phyloP scores from a whole-genome alignment of 2,797 vertebrate species.

The Sciaenops ocellatus region DNA sequence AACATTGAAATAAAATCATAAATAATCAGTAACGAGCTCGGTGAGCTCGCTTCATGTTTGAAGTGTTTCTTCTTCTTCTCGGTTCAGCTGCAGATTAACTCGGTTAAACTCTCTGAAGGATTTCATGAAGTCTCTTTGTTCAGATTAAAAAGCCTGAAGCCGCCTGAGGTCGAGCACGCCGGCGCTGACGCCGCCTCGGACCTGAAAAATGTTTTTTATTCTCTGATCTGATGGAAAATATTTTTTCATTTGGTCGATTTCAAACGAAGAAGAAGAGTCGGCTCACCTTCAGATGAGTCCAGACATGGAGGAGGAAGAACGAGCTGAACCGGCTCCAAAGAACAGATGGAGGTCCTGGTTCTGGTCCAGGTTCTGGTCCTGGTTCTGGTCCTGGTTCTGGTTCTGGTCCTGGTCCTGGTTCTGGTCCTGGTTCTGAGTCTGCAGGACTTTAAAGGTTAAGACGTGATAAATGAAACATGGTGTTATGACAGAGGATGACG shows the following conservation, averaged over 20 bases:
- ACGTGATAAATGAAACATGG: too few relatives aligned
- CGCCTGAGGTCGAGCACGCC: not conserved
- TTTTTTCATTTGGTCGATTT: conserved; percentile 6
- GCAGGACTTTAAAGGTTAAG: too few relatives aligned
- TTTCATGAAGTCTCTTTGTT: not conserved
- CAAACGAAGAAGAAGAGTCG: not conserved
- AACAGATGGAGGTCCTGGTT: too few relatives aligned
- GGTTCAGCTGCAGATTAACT: not conserved
- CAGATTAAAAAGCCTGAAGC: not conserved
- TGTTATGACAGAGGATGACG: too few relatives aligned
- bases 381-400: too few relatives aligned
- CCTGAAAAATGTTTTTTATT: not conserved
- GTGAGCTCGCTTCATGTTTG: not conserved
- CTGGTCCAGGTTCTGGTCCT: too few relatives aligned
- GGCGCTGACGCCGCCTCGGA: not conserved
- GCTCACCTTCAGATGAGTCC: conserved; percentile 10
- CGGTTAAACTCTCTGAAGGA: not conserved
- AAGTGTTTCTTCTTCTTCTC: not conserved
- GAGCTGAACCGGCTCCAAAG: too few relatives aligned
- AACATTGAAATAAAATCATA: not conserved
- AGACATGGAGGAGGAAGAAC: not conserved
- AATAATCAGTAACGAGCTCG: not conserved
- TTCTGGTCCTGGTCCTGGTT: too few relatives aligned
- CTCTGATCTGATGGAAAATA: not conserved
- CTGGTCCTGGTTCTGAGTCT: too few relatives aligned